phyloP scores from a whole-genome alignment of 2,797 vertebrate species.

The Esox masquinongy region DNA sequence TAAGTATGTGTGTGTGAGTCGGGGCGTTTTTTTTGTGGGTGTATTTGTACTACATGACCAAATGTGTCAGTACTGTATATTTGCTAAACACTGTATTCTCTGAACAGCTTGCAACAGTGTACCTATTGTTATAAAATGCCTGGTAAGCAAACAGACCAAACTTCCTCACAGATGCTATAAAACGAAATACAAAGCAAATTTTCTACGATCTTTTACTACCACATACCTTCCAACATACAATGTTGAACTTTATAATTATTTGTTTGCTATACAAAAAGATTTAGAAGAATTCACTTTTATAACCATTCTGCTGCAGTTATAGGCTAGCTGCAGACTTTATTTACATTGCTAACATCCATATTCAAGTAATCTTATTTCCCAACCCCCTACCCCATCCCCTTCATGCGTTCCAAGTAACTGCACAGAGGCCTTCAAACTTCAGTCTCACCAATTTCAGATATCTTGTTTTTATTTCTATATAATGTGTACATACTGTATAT shows the following conservation, averaged over 20 bases:
- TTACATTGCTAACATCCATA: constrained; percentile 58
- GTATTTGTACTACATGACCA: constrained; percentile 11
- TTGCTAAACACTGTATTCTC: constrained; percentile 33
- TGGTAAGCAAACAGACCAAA: neutral
- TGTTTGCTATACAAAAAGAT: constrained; percentile 55
- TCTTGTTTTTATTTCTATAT: too few species aligned
- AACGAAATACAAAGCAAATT: constrained; percentile 37
- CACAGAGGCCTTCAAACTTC: too few species aligned
- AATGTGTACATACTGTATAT: too few species aligned
- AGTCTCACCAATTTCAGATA: too few species aligned
- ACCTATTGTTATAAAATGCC: constrained; percentile 15
- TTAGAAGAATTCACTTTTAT: constrained; percentile 53
- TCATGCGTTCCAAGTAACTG: too few species aligned
- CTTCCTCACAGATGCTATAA: constrained; percentile 35
- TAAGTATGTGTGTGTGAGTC: constrained; percentile 32
- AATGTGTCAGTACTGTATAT: constrained; percentile 27
- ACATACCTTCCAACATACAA: constrained; percentile 30
- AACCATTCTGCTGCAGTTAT: constrained; percentile 48
- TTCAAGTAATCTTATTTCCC: constrained; percentile 49
- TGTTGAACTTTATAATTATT: constrained; percentile 44
- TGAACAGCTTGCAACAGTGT: constrained; percentile 24
- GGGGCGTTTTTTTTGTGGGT: constrained; percentile 2
- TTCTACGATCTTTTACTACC: constrained; percentile 27
- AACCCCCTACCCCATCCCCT: constrained; percentile 50
- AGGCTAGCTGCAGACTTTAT: constrained; percentile 45